phyloP scores from a whole-genome alignment of 37 sponge, comb jelly and placozoan species.

The Halisarca cf. caerulea region DNA sequence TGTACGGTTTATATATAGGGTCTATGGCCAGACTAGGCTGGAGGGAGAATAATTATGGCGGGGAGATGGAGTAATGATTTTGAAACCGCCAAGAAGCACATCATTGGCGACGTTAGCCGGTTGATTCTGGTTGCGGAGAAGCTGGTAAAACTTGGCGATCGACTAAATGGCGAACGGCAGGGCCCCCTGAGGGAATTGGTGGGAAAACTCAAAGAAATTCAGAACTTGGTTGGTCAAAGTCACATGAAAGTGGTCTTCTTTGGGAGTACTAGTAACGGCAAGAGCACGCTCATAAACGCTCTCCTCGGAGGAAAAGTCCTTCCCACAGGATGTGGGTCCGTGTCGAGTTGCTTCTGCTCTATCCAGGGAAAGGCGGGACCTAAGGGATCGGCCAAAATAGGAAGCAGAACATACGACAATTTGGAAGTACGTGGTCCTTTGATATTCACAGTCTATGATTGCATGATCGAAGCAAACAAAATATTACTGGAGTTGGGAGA shows the following conservation, averaged over 20 bases:
- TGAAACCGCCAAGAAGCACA: not conserved
- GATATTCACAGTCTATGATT: not conserved
- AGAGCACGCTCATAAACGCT: constrained; percentile 95
- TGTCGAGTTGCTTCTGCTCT: constrained; percentile 89
- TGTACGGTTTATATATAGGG: too few relatives aligned
- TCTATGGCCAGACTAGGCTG: too few relatives aligned
- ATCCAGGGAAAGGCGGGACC: constrained; percentile 65
- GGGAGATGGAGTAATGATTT: not conserved
- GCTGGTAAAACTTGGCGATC: not conserved
- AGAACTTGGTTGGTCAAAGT: constrained; percentile 63
- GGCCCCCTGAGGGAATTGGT: constrained; percentile 17
- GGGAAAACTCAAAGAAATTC: constrained; percentile 49
- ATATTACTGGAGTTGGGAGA: too few relatives aligned
- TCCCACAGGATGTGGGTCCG: constrained; percentile 92
- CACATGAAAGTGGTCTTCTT: constrained; percentile 98
- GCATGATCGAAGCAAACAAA: too few relatives aligned
- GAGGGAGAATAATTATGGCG: too few relatives aligned
- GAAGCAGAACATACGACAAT: constrained; percentile 41
- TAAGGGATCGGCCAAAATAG: constrained; percentile 42
- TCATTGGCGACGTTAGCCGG: not conserved
- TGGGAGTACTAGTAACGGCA: constrained; percentile 96
- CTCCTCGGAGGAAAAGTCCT: constrained; percentile 89
- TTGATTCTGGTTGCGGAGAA: too few relatives aligned
- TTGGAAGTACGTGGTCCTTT: not conserved
- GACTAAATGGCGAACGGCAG: not conserved